Conservation (phyloP, 2,113 vertebrate species). For the Semnornis frantzii region DNA sequence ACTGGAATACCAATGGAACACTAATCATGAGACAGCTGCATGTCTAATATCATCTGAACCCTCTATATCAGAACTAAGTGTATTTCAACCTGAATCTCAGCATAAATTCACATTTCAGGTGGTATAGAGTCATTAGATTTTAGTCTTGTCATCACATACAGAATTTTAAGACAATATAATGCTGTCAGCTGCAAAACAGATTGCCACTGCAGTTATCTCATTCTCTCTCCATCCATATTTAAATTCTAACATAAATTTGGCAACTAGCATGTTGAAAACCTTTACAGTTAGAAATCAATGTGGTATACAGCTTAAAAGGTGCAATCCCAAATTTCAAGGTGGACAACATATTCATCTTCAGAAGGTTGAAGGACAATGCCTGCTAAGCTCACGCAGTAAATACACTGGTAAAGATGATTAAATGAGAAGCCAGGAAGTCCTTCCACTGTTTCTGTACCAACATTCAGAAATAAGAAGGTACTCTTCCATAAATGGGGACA, state of each 20-base stretch:
- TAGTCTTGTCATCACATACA: neutral
- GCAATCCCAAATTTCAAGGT: neutral
- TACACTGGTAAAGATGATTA: neutral
- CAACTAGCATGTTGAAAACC: neutral
- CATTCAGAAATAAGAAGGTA: neutral
- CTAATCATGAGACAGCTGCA: neutral
- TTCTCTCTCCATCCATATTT: neutral
- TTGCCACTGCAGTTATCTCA: neutral
- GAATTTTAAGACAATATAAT: neutral
- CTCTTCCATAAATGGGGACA: neutral
- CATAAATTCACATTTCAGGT: neutral
- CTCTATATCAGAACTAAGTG: neutral
- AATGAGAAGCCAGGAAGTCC: neutral
- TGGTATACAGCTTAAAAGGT: neutral
- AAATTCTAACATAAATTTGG: neutral
- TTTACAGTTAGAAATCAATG: neutral
- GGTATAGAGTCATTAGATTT: neutral
- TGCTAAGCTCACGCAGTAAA: neutral
- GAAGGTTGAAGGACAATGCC: neutral
- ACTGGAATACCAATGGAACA: neutral
- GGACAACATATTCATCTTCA: neutral
- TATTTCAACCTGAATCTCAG: neutral
- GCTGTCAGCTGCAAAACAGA: neutral
- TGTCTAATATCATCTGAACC: neutral
- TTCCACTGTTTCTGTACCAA: neutral